Evolutionary conservation across 2,888 invertebrate species (phyloP), one percentile per base, ranked within the genome.

Genomic region (Augiades crinisus): DNA sequence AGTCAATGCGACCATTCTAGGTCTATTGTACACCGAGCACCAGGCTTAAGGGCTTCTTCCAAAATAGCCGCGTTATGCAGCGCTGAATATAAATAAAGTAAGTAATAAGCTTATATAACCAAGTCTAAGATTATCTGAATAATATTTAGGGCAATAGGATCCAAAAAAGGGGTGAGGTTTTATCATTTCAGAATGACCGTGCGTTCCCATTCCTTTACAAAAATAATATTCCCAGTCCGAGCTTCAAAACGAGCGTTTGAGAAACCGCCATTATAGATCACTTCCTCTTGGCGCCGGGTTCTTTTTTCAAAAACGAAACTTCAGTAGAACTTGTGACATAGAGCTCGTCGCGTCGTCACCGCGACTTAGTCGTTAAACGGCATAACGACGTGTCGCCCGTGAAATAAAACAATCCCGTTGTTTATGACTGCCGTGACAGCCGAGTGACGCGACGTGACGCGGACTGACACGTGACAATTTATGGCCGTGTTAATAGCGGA

Each of bases 401-500:
- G 46, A 57, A 57, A 61, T 53, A 53, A 53, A 55, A 59, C 54
- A 53, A 50, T 43, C 34, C 33, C 47, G 54, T 54, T 53, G 45
- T 58, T 58, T 58, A 57, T 55, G 58, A 55, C 57, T 54, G 57
- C 53, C 54, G 52, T 57, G 56, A 58, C 60, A 57, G 53, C 40
- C 16, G 51, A 46, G 52, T 58, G 61, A 62, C 56, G 51, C 50
- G 59, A 55, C 55, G 49, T 59, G 61, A 59, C 59, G 41, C 41
- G 47, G 53, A 36, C 34, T 58, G 57, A 60, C 57, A 61, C 52
- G 59, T 59, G 60, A 60, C 57, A 58, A 58, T 64, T 62, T 56
- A 61, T 61, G 56, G 54, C 47, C 44, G 54, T 60, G 62, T 55
- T 61, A 61, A 58, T 58, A 47, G 37, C 38, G 44, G 27, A 21